Base-by-base conservation (phyloP, 1,140 invertebrate species). In the Bilobella aurantiaca region DNA sequence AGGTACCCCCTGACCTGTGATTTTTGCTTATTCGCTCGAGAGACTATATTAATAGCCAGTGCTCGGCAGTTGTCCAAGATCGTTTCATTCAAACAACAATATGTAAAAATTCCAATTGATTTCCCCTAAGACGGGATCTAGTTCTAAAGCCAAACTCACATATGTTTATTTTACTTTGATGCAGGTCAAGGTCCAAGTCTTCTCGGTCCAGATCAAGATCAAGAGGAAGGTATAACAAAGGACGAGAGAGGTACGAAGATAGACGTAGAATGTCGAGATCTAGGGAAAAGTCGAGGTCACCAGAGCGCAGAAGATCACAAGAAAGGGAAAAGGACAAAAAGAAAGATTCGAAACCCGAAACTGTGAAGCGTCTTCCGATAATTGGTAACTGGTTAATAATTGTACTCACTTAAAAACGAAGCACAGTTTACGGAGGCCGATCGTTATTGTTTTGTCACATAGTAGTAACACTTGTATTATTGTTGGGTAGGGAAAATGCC, bases 371-470 rank as follows among this genome's bases (percentile, higher is more conserved):
- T 28, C 46, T 72, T 14, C 70, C 70, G 0, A 67, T 72, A 29
- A 72, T 72, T 65, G 70, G 70, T 57, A 72, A 72, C 60, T 67
- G 67, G 65, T n/a, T n/a, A n/a, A n/a, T 67, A 67, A 42, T 18
- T 42, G 8, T 42, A 42, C 8, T 18, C 18, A 12, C 18, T 12
- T 42, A 42, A 42, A 42, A 8, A 42, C 8, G 34, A 8, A 12
- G 34, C 18, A 42, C 34, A 18, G 34, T 8, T 42, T 12, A 42
- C 8, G 8, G 34, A 18, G 34, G 34, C 18, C 18, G 8, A 42
- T 42, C 18, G 18, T 12, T 42, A 42, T 42, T 42, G 8, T 42
- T 42, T 18, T 42, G 8, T 42, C 18, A 42, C 34, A 42, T 42
- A n/a, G n/a, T n/a, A n/a, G n/a, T n/a, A n/a, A n/a, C n/a, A n/a